Evolutionary conservation across 2,888 invertebrate species (phyloP), one percentile per base, ranked within the genome.

Genomic region (Philhelius pedissequus): DNA sequence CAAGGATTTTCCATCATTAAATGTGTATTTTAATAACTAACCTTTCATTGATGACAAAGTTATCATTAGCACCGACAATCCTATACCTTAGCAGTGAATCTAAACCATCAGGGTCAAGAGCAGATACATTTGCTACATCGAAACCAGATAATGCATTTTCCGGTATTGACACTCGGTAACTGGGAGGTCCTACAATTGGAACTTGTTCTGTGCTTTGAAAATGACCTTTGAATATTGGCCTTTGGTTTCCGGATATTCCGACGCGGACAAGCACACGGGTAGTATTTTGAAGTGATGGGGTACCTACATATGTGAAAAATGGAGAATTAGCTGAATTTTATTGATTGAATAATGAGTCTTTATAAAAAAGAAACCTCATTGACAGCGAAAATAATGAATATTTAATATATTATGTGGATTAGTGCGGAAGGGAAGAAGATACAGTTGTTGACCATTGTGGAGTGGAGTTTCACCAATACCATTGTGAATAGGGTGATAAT

Each of bases 101-200:
- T 13, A 95, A 91, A 0, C 96, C 96, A 90, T 96, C 96, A 0
- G 96, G 96, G 91, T 96, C 96, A 76, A 94, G 95, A 0, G 97
- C 97, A 20, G 94, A 90, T 0, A 96, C 95, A 54, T 92, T 93
- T 0, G 95, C 94, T 0, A 97, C 94, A 90, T 94, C 94, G 13
- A 94, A 93, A 1, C 96, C 96, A 2, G 94, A 91, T 3, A 92
- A 90, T 0, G 96, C 94, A 89, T 96, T 95, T 91, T 96, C 96
- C 60, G 93, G 92, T 20, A 96, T 93, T 58, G 93, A 94, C 0
- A 95, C 95, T 83, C 94, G 93, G 88, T 96, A 96, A 56, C 94
- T 94, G 88, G 94, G 95, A 0, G 95, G 95, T 11, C 94, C 95
- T 0, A 94, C 91, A 20, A 93, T 93, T 30, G 93, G 93, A n/a